Percentiles rank a stretch among this genome's conserved stretches.
Conservation (phyloP, 2,797 vertebrate species). For the Silurus aristotelis region DNA sequence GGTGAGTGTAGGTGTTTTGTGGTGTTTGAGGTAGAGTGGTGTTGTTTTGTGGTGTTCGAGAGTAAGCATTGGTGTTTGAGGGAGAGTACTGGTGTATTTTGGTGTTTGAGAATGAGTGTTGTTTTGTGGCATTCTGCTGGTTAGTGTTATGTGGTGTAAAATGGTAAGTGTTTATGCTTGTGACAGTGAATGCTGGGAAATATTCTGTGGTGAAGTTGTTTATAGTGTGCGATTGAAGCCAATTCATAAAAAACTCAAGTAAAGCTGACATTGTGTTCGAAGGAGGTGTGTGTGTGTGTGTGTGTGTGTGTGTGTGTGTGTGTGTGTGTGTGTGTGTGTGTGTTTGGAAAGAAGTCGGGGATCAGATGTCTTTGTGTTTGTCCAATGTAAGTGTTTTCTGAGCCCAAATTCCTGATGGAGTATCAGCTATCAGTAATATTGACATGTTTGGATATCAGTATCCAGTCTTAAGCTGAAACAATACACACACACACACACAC, state of each 20-base stretch:
- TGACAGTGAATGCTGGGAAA: neutral
- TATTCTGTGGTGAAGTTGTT: too few relatives aligned
- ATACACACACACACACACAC: conserved; percentile 23
- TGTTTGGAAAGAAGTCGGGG: conserved; percentile 2
- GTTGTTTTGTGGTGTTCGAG: neutral
- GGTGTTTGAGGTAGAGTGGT: neutral
- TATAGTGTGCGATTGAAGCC: neutral
- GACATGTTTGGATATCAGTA: conserved; percentile 55
- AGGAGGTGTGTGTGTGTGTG: neutral
- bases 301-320: conserved; percentile 8
- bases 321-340: neutral
- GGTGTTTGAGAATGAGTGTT: neutral
- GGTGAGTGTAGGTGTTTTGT: neutral
- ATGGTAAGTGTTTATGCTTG: neutral
- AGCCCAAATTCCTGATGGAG: conserved; percentile 30
- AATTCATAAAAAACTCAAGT: neutral
- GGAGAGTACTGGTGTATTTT: neutral
- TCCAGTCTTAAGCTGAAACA: conserved; percentile 26
- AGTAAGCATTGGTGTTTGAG: neutral
- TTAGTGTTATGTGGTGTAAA: neutral
- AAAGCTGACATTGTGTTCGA: neutral
- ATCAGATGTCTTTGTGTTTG: conserved; percentile 54
- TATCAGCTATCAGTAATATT: conserved; percentile 54
- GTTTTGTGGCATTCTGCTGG: neutral
- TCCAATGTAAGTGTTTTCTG: conserved; percentile 38